Evolutionary conservation across 2,888 invertebrate genomes (phyloP).

Genomic region (Melanargia galathea): DNA sequence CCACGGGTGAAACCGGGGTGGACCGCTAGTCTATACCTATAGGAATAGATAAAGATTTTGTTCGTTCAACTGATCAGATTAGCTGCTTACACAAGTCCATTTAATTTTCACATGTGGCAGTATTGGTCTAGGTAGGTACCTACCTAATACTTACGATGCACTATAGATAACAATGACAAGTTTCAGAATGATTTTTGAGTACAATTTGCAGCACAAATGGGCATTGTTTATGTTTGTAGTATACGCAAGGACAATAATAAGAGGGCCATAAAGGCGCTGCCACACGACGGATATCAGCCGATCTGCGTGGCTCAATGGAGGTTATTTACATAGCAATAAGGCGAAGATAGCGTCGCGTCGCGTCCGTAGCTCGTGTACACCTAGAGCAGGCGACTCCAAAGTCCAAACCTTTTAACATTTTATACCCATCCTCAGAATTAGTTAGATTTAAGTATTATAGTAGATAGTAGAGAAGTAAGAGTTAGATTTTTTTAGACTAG

Average conservation of each 20-base stretch:
- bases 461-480: too few species aligned
- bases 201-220: conserved; percentile 39
- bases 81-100: too few species aligned
- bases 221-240: conserved; percentile 44
- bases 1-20: too few species aligned
- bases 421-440: too few species aligned
- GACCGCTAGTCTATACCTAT: too few species aligned
- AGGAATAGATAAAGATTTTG: too few species aligned
- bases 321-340: conserved; percentile 81
- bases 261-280: conserved; percentile 70
- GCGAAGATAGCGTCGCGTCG: conserved; percentile 63
- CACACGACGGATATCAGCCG: conserved; percentile 72
- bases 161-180: conserved; percentile 7
- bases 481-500: too few species aligned
- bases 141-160: background rate
- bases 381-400: background rate
- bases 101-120: too few species aligned
- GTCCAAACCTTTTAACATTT: background rate
- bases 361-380: conserved; percentile 43
- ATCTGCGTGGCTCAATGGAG: conserved; percentile 73
- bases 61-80: too few species aligned
- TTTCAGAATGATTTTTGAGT: conserved; percentile 14
- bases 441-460: too few species aligned
- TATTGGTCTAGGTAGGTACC: background rate
- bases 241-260: conserved; percentile 50